Percentiles rank a stretch among this genome's conserved stretches.
Evolutionary conservation across 2,888 invertebrate genomes (phyloP).

Genomic region (Spilarctia lutea): DNA sequence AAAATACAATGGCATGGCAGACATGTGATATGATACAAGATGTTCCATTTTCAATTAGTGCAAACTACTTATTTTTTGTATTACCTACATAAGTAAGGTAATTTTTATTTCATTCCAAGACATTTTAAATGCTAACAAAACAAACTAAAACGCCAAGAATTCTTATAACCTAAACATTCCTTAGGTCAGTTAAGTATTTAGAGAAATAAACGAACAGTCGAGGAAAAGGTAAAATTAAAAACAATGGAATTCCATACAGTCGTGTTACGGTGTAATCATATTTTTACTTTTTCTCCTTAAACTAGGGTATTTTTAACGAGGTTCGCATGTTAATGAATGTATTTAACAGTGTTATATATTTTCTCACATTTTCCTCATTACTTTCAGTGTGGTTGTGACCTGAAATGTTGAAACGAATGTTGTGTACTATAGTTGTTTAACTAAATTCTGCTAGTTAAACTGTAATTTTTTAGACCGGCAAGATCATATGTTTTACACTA

Average conservation of each 20-base stretch:
- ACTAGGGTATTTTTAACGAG: slow-evolving; percentile 45
- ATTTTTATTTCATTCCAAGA: neutral
- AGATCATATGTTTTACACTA: neutral
- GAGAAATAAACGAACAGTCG: slow-evolving; percentile 26
- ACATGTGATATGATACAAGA: no score
- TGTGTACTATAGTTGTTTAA: no score
- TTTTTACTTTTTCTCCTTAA: slow-evolving; percentile 31
- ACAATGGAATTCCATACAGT: slow-evolving; percentile 36
- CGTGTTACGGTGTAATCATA: slow-evolving; percentile 48
- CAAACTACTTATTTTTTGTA: neutral
- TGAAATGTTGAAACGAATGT: slow-evolving; percentile 37
- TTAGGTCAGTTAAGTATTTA: slow-evolving; percentile 8
- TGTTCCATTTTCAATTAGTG: neutral
- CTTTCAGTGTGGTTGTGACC: slow-evolving; percentile 35
- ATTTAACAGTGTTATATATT: slow-evolving; percentile 52
- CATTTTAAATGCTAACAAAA: neutral
- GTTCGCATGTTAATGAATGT: slow-evolving; percentile 54
- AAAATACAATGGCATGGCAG: no score
- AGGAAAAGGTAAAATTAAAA: slow-evolving; percentile 29
- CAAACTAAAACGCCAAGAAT: neutral
- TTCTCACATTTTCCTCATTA: slow-evolving; percentile 43
- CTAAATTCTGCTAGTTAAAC: slow-evolving; percentile 29
- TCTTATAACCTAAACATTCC: neutral
- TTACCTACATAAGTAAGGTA: neutral
- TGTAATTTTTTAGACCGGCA: slow-evolving; percentile 28